These are phyloP conservation scores for Gymnoscelis rufifasciata DNA, from an alignment of 2,888 invertebrate species.

Conservation along the genomic window DNA sequence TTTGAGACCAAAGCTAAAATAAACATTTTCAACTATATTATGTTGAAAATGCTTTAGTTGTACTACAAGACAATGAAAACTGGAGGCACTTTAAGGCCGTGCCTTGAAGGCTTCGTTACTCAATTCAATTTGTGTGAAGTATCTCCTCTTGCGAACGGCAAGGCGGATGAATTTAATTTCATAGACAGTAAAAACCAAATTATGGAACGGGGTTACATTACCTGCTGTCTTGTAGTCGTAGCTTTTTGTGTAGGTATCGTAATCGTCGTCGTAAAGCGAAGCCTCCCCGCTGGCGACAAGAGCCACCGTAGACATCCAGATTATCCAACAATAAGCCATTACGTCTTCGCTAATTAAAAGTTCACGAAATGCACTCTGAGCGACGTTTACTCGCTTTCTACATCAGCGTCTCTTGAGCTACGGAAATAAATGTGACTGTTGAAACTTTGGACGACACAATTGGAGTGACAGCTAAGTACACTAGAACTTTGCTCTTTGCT, in stretches of 20 bases:
- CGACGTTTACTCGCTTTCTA: constrained; percentile 29
- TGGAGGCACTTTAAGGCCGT: constrained; percentile 32
- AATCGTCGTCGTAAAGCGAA: constrained; percentile 68
- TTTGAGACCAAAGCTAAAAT: constrained; percentile 6
- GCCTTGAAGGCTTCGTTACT: constrained; percentile 43
- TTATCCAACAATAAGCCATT: constrained; percentile 53
- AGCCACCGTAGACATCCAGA: constrained; percentile 47
- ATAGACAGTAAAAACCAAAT: constrained; percentile 28
- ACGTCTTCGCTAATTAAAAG: constrained; percentile 28
- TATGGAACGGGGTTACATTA: constrained; percentile 34
- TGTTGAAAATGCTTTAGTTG: constrained; percentile 30
- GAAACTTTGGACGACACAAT: constrained; percentile 11
- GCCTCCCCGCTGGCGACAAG: constrained; percentile 48
- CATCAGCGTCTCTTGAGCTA: constrained; percentile 33
- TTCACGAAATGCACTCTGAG: constrained; percentile 33
- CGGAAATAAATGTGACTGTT: constrained; percentile 19
- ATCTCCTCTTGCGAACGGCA: constrained; percentile 41
- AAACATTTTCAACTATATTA: constrained; percentile 28
- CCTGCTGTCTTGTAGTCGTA: constrained; percentile 67
- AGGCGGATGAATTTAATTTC: constrained; percentile 43
- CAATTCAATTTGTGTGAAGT: constrained; percentile 47
- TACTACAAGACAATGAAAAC: constrained; percentile 38
- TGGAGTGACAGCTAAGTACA: constrained; percentile 13
- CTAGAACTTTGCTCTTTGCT: constrained; percentile 2
- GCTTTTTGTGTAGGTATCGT: constrained; percentile 63